phyloP scores from a whole-genome alignment of 1,140 invertebrate genomes.

The Geopemphigus sp. region DNA sequence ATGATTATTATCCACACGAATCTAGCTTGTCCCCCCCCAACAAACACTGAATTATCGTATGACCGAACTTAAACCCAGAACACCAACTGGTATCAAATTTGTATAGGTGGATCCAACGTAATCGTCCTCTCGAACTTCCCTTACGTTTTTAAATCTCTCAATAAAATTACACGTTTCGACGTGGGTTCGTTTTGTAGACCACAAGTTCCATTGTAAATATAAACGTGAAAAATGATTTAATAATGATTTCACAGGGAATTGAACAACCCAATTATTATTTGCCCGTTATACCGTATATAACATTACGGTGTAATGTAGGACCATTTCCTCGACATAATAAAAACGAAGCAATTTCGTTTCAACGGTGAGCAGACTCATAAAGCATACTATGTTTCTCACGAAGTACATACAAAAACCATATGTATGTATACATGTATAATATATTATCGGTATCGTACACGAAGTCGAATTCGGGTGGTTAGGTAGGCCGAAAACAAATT shows the following conservation, averaged over 20 bases:
- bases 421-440: not conserved
- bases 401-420: not conserved
- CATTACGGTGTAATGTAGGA: not conserved
- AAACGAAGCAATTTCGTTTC: slow-evolving; percentile 2
- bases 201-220: too few species aligned
- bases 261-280: slow-evolving; percentile 14
- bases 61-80: too few species aligned
- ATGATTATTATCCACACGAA: too few species aligned
- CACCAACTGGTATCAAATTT: too few species aligned
- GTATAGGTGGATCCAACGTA: too few species aligned
- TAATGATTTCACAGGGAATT: slow-evolving; percentile 4
- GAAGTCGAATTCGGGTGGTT: too few species aligned
- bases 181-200: not conserved
- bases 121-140: too few species aligned
- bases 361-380: not conserved
- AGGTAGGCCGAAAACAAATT: not conserved
- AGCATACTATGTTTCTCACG: not conserved
- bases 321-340: not conserved
- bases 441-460: not conserved
- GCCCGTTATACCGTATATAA: slow-evolving; percentile 3
- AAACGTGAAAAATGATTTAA: not conserved
- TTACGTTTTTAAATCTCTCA: too few species aligned
- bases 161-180: not conserved
- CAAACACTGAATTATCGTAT: too few species aligned
- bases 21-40: too few species aligned